Base-by-base conservation (phyloP, 1,140 invertebrate species). In the Drosophila ogumai region DNA sequence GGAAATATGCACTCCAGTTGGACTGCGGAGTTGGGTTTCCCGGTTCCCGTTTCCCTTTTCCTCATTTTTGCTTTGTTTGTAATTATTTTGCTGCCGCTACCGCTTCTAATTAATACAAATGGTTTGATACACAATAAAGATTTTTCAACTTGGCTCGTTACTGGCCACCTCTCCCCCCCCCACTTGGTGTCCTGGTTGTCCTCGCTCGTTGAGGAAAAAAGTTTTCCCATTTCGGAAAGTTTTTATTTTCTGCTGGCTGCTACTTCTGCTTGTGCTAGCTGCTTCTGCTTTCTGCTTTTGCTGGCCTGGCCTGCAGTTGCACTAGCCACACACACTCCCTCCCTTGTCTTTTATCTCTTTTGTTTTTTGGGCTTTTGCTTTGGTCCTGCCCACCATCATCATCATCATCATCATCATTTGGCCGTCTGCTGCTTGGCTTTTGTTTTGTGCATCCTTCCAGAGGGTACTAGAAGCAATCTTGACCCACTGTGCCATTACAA, bases 41-140 rank as follows among this genome's bases (percentile, higher is more conserved):
- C 38, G 4, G 50, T 60, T n/a, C 5, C 25, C 4, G 2, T 1
- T 22, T 22, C 1, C 22, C 22, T n/a, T 10, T 38, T 4, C 17
- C 40, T 15, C 31, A 0, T 3, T 25, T 75, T 67, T 68, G 74
- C 61, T 74, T 79, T 75, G 74, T 88, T 84, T 84, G 84, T 90
- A 88, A 88, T 88, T 90, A 88, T 88, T 88, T 88, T 90, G 73
- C 74, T 78, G 81, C 81, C 72, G 60, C 57, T 79, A 65, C 75
- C 68, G 85, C 75, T 85, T 88, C 85, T 90, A 90, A 90, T 90
- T 90, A 90, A 90, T 90, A 90, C 85, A 90, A 90, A 90, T 90
- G 85, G 85, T 90, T 90, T 90, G 85, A 90, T 90, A 90, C 81
- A 90, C 85, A 90, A 90, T 90, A 90, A 90, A 90, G 85, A 90